phyloP scores from a whole-genome alignment of 64 coral and sea anemone species.

The Pachyseris speciosa region DNA sequence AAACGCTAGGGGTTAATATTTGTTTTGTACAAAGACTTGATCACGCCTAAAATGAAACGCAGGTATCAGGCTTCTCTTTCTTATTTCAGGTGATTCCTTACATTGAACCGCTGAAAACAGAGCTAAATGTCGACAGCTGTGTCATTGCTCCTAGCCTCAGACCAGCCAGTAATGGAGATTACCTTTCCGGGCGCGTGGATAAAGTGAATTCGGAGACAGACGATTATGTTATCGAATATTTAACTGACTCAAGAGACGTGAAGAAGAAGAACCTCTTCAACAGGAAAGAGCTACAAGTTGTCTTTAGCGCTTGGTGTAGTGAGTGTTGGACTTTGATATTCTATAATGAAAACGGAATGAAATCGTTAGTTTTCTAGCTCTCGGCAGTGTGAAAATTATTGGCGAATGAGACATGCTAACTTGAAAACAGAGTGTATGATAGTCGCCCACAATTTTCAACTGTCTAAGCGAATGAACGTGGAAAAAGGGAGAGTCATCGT shows the following conservation, averaged over 20 bases:
- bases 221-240: neutral
- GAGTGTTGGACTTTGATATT: neutral
- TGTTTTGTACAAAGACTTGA: too few species aligned
- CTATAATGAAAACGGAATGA: neutral
- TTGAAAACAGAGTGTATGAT: too few species aligned
- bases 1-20: too few species aligned
- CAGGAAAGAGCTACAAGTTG: neutral
- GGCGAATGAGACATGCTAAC: too few species aligned
- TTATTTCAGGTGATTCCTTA: neutral
- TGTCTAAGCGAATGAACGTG: too few species aligned
- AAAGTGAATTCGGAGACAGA: neutral
- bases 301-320: constrained; percentile 14
- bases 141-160: neutral
- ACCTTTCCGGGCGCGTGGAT: neutral
- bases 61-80: too few species aligned
- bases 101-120: neutral
- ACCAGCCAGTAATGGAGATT: neutral
- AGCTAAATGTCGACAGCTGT: neutral
- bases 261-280: neutral
- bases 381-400: too few species aligned
- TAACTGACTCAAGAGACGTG: neutral
- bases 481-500: too few species aligned
- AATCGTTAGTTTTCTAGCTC: too few species aligned
- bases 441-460: too few species aligned
- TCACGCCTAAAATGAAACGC: too few species aligned